A percentile compares a stretch with the other conserved stretches of the same genome.
These are phyloP conservation scores for Marronus borbonicus DNA, from an alignment of 2,888 invertebrate genomes.

Conservation along the genomic window DNA sequence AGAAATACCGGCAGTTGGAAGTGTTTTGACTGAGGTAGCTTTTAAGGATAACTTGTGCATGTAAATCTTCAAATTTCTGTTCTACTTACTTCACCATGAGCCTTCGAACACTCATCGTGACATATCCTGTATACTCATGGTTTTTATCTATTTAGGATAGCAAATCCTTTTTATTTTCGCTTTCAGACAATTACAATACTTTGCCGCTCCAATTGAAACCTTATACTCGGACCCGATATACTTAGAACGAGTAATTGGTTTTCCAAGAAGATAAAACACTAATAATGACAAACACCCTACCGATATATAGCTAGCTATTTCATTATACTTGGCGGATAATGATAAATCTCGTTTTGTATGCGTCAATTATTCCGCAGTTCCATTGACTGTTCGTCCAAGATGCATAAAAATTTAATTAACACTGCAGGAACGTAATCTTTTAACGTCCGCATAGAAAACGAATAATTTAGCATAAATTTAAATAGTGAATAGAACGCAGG, in stretches of 20 bases:
- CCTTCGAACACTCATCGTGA: too few relatives aligned
- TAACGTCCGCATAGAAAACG: neutral
- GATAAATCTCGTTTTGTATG: constrained; percentile 20
- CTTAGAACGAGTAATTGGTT: neutral
- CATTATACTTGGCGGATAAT: neutral
- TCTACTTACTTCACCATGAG: too few relatives aligned
- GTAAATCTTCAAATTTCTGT: too few relatives aligned
- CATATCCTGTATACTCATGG: too few relatives aligned
- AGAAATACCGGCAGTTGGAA: too few relatives aligned
- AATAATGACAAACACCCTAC: neutral
- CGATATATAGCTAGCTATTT: neutral
- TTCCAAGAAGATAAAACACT: neutral
- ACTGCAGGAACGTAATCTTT: constrained; percentile 5
- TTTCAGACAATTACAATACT: too few relatives aligned
- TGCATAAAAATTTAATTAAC: constrained; percentile 30
- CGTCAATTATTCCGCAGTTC: constrained; percentile 20
- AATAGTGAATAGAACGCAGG: constrained; percentile 7
- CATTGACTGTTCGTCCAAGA: constrained; percentile 11
- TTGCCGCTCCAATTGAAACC: too few relatives aligned
- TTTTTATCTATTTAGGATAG: too few relatives aligned
- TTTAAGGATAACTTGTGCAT: too few relatives aligned
- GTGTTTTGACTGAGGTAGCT: too few relatives aligned
- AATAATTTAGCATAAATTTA: constrained; percentile 37
- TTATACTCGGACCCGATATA: neutral
- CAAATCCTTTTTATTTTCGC: too few relatives aligned